A percentile compares a stretch with the other conserved stretches of the same genome.
phyloP scores from a whole-genome alignment of 2,888 invertebrate species.

The Nymphalis c-album region DNA sequence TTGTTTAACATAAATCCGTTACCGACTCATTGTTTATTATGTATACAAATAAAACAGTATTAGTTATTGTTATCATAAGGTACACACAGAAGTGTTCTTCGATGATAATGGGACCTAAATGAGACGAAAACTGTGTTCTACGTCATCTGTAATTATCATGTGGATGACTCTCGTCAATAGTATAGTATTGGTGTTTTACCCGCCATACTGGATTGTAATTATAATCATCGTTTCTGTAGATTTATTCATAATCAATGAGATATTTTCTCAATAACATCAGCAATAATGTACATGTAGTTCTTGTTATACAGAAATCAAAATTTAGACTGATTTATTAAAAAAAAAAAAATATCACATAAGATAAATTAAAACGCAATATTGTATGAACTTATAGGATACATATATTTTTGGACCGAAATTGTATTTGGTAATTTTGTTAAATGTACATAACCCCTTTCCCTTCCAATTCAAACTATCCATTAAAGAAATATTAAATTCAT shows the following conservation, averaged over 20 bases:
- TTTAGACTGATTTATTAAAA: conserved; percentile 24
- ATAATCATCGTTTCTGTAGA: no score
- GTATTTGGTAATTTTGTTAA: conserved; percentile 7
- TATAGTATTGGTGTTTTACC: neutral
- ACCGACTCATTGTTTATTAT: neutral
- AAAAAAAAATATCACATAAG: neutral
- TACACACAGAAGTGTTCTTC: conserved; percentile 30
- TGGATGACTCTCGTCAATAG: no score
- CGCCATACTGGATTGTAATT: neutral
- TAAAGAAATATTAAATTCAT: neutral
- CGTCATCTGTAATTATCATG: neutral
- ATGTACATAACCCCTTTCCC: conserved; percentile 9
- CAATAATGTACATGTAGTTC: neutral
- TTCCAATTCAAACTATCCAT: conserved; percentile 13
- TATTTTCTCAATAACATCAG: neutral
- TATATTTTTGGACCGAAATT: conserved; percentile 31
- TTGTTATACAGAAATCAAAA: neutral
- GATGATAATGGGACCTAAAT: conserved; percentile 25
- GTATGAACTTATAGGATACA: conserved; percentile 17
- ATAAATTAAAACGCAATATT: neutral
- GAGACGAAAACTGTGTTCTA: neutral
- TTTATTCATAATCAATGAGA: neutral
- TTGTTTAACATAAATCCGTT: neutral
- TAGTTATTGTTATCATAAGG: conserved; percentile 6
- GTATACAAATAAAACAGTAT: neutral